These are phyloP conservation scores for Oriolus oriolus DNA, from an alignment of 2,113 vertebrate genomes.

Conservation along the genomic window DNA sequence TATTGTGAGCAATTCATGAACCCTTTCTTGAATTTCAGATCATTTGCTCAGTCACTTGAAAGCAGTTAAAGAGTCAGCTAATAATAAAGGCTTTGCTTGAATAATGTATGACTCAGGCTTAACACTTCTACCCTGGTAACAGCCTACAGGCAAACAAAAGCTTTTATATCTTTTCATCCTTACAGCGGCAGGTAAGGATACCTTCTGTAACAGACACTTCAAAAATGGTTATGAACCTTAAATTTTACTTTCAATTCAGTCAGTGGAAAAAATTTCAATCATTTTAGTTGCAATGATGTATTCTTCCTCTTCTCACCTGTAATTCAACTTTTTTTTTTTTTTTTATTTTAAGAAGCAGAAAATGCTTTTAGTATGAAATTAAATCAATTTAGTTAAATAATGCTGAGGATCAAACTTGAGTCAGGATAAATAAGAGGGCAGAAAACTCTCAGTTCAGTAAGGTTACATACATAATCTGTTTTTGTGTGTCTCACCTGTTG, in stretches of 20 bases:
- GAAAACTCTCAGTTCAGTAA: not conserved
- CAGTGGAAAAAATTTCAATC: not conserved
- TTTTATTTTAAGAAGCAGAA: not conserved
- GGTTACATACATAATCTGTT: not conserved
- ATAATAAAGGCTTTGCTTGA: not conserved
- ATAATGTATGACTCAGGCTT: not conserved
- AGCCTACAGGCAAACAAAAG: not conserved
- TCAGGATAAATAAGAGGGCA: not conserved
- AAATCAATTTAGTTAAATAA: not conserved
- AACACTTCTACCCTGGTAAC: not conserved
- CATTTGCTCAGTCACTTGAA: not conserved
- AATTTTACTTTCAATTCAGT: not conserved
- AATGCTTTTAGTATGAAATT: not conserved
- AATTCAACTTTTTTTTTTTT: not conserved
- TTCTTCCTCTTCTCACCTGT: not conserved
- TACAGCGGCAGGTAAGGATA: not conserved
- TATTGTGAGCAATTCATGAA: not conserved
- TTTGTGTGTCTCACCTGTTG: not conserved
- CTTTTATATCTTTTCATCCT: not conserved
- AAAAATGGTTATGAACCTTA: not conserved
- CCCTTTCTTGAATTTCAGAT: not conserved
- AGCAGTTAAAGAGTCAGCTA: not conserved
- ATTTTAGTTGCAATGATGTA: not conserved
- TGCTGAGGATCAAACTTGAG: not conserved
- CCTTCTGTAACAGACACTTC: not conserved